Conservation (phyloP, 1,140 invertebrate species). For the Bombus terrestris region DNA sequence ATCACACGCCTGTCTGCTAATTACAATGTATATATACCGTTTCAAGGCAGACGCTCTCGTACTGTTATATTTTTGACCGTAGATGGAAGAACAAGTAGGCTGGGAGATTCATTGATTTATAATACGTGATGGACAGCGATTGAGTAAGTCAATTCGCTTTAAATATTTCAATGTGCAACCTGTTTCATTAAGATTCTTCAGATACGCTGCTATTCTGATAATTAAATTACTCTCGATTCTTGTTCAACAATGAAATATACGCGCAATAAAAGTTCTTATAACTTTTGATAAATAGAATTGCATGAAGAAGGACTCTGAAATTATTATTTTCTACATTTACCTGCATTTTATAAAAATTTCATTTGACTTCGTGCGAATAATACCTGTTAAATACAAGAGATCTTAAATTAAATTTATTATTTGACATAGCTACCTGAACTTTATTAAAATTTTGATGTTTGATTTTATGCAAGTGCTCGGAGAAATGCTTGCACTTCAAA, state of each 20-base stretch:
- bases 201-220: too few species aligned
- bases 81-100: not conserved
- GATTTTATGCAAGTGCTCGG: not conserved
- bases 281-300: too few species aligned
- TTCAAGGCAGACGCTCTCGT: not conserved
- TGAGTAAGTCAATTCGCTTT: not conserved
- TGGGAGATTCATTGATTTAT: constrained; percentile 4
- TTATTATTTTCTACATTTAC: not conserved
- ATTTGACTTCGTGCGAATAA: not conserved
- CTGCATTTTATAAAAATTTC: not conserved
- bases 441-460: not conserved
- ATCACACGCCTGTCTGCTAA: not conserved
- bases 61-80: not conserved
- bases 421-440: not conserved
- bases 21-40: not conserved
- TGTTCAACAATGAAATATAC: not conserved
- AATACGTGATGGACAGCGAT: not conserved
- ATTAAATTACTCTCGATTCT: not conserved
- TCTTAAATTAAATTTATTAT: not conserved
- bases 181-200: not conserved
- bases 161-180: not conserved
- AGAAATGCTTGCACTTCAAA: not conserved
- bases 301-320: not conserved
- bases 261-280: too few species aligned
- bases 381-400: not conserved